phyloP scores from a whole-genome alignment of 2,888 invertebrate species.

The Aromia moschata region DNA sequence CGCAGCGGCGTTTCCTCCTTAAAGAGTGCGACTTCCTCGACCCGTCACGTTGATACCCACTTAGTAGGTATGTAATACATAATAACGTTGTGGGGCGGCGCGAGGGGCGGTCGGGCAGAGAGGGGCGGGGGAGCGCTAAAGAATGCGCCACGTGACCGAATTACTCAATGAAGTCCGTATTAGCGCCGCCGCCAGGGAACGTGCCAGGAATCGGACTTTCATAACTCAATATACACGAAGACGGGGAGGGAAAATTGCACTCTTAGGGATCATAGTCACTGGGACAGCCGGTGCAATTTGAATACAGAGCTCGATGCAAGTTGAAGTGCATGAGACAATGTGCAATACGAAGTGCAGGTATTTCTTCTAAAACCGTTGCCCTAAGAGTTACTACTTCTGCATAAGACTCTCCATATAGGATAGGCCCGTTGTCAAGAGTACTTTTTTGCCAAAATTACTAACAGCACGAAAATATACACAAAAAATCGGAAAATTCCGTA shows the following conservation, averaged over 20 bases:
- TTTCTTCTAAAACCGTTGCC: too few relatives aligned
- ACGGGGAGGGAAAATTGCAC: constrained; percentile 23
- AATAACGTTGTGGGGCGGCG: constrained; percentile 54
- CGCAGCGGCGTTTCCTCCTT: constrained; percentile 6
- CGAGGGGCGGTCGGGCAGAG: constrained; percentile 33
- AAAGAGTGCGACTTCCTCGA: constrained; percentile 45
- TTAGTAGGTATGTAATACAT: constrained; percentile 56
- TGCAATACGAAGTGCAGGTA: too few relatives aligned
- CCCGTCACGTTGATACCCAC: constrained; percentile 55
- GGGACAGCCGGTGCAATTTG: constrained; percentile 6
- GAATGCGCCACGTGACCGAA: constrained; percentile 63
- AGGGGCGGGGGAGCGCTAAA: constrained; percentile 44
- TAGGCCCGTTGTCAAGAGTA: too few relatives aligned
- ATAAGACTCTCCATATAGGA: too few relatives aligned
- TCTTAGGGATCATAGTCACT: constrained; percentile 2
- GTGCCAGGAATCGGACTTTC: constrained; percentile 50
- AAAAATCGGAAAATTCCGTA: too few relatives aligned
- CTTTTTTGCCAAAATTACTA: too few relatives aligned
- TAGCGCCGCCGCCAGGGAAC: constrained; percentile 52
- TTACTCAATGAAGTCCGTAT: constrained; percentile 61
- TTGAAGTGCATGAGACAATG: too few relatives aligned
- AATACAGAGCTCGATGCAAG: too few relatives aligned
- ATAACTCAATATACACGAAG: constrained; percentile 39
- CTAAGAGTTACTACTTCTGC: too few relatives aligned
- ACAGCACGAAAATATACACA: too few relatives aligned